Evolutionary conservation across 2,888 invertebrate genomes (phyloP), one percentile per base, ranked within the genome.

Genomic region (Drosophila formosana): DNA sequence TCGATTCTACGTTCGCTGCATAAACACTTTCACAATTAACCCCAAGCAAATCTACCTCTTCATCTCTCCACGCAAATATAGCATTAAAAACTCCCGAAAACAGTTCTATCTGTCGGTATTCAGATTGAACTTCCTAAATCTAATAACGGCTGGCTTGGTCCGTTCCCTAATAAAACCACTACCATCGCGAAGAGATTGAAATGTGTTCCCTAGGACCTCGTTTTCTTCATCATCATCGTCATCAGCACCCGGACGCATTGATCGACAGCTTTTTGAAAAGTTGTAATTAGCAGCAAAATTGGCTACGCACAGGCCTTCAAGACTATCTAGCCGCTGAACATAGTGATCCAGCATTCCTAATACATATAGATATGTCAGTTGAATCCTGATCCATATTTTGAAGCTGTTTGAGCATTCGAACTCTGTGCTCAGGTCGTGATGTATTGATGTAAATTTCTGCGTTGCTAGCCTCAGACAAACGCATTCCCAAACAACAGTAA

Each of bases 341-440:
- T 69, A 73, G 26, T 69, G 56, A 28, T 73, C 66, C 18, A 64
- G 25, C 9, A 69, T 18, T n/a, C 56, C 56, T 8, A 53, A 23
- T 6, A 55, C 11, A 49, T 64, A 69, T n/a, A n/a, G n/a, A n/a
- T 11, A 64, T 72, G 11, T 68, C 30, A 7, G 7, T 30, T 2
- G 30, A 58, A 11, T 13, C 23, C n/a, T 43, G n/a, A 9, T 23
- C 30, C 53, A 73, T 25, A 18, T 56, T 30, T 46, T 65, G 26
- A 9, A 71, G 41, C 13, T 68, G 11, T 4, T 49, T 63, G 0
- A 69, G 46, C 51, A 63, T 60, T 45, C 52, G 47, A 8, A 61
- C 67, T 13, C 64, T 13, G 1, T 69, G 49, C n/a, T 72, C 58
- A 2, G 72, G 57, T 9, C 50, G 47, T 3, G 67, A 34, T 72